phyloP scores from a whole-genome alignment of 2,113 vertebrate genomes.

The Tragulus kanchil region DNA sequence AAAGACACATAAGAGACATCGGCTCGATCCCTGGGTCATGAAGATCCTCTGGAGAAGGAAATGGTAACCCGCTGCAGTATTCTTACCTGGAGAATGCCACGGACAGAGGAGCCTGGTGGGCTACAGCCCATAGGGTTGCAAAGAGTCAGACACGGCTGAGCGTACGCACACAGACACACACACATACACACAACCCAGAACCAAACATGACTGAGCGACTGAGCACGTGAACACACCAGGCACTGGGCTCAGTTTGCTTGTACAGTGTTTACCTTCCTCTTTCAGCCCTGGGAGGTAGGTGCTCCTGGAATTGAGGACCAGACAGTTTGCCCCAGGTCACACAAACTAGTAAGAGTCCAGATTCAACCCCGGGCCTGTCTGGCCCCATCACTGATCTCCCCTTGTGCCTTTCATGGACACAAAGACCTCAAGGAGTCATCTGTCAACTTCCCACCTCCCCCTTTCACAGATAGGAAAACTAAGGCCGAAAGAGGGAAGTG shows the following conservation, averaged over 20 bases:
- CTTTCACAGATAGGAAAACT: conserved; percentile 8
- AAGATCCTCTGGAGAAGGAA: no score
- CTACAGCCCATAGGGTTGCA: no score
- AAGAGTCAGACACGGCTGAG: no score
- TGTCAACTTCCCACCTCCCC: neutral
- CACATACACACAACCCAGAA: no score
- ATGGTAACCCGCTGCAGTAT: no score
- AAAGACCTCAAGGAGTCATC: neutral
- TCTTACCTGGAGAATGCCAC: no score
- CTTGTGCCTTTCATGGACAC: neutral
- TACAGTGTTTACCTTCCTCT: neutral
- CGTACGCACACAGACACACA: no score
- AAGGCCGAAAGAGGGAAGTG: neutral
- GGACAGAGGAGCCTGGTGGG: no score
- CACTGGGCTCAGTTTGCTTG: neutral
- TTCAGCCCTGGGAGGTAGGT: neutral
- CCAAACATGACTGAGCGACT: neutral
- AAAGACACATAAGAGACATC: no score
- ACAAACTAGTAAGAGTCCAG: neutral
- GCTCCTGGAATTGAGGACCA: neutral
- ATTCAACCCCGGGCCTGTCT: neutral
- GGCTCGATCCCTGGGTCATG: no score
- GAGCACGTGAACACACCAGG: neutral
- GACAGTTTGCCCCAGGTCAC: neutral
- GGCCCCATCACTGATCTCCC: neutral